A percentile compares a stretch with the other conserved stretches of the same genome.
Evolutionary conservation across 2,113 vertebrate genomes (phyloP).

Genomic region (Poeciliopsis prolifica): DNA sequence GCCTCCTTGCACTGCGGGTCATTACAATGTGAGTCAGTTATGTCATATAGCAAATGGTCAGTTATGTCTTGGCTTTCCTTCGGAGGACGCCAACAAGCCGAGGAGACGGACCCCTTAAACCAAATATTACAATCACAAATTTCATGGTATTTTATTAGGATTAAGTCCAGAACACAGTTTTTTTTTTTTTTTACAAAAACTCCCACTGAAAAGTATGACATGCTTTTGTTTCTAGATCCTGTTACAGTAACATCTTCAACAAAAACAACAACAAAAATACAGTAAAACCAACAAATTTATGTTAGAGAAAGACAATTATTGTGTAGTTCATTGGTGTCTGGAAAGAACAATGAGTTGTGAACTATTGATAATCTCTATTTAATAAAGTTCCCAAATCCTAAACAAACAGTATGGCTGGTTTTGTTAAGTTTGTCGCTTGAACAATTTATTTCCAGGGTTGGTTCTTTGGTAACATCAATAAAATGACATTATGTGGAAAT

Average conservation of each 20-base stretch:
- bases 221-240: not conserved
- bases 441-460: not conserved
- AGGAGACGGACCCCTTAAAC: constrained; percentile 25
- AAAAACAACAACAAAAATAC: too few relatives aligned
- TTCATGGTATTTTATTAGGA: not conserved
- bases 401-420: not conserved
- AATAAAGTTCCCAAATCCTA: not conserved
- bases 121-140: not conserved
- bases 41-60: constrained; percentile 13
- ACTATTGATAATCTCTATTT: not conserved
- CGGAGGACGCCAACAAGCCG: constrained; percentile 43
- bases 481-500: not conserved
- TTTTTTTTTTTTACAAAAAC: not conserved
- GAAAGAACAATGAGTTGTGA: too few relatives aligned
- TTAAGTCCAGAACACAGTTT: not conserved
- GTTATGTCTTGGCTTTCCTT: constrained; percentile 41
- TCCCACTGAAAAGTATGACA: not conserved
- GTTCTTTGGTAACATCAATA: not conserved
- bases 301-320: too few relatives aligned
- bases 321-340: too few relatives aligned
- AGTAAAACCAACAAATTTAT: too few relatives aligned
- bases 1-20: constrained; percentile 66
- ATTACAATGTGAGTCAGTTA: constrained; percentile 48
- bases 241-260: too few relatives aligned
- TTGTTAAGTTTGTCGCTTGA: not conserved